These are phyloP conservation scores for Geotrypetes seraphini DNA, from an alignment of 2,797 vertebrate species.

Conservation along the genomic window DNA sequence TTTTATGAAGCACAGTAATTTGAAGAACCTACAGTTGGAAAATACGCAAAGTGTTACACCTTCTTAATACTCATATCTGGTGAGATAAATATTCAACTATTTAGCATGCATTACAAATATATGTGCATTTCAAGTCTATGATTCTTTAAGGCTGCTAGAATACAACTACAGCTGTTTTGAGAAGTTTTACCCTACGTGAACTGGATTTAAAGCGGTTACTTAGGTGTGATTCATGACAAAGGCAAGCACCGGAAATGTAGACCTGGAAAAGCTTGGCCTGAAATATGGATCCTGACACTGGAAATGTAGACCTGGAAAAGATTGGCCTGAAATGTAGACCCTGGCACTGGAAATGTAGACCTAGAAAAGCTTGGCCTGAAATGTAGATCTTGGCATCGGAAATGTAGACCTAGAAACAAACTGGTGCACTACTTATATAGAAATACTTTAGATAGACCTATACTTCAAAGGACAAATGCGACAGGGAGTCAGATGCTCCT, in stretches of 20 bases:
- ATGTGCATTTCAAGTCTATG: constrained; percentile 2
- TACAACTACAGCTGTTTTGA: constrained; percentile 26
- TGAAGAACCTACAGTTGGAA: too few species aligned
- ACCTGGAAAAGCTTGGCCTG: too few species aligned
- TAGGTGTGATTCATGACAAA: too few species aligned
- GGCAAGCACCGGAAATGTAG: too few species aligned
- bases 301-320: too few species aligned
- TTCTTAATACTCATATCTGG: constrained; percentile 22
- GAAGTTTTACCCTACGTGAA: constrained; percentile 41
- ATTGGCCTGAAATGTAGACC: too few species aligned
- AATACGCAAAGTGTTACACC: constrained; percentile 7
- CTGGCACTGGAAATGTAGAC: too few species aligned
- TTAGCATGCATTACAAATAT: constrained; percentile 2
- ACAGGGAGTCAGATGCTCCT: constrained; percentile 38
- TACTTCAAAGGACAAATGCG: constrained; percentile 47
- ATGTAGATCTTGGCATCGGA: too few species aligned
- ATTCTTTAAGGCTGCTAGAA: constrained; percentile 15
- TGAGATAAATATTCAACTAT: too few species aligned
- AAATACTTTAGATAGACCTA: constrained; percentile 39
- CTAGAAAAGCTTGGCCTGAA: too few species aligned
- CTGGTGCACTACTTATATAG: constrained; percentile 35
- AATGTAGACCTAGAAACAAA: constrained; percentile 35
- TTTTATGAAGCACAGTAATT: too few species aligned
- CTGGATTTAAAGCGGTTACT: constrained; percentile 39
- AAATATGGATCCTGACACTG: too few species aligned